These are phyloP conservation scores for Clarias platycephalus DNA, from an alignment of 2,797 vertebrate species.

Conservation along the genomic window DNA sequence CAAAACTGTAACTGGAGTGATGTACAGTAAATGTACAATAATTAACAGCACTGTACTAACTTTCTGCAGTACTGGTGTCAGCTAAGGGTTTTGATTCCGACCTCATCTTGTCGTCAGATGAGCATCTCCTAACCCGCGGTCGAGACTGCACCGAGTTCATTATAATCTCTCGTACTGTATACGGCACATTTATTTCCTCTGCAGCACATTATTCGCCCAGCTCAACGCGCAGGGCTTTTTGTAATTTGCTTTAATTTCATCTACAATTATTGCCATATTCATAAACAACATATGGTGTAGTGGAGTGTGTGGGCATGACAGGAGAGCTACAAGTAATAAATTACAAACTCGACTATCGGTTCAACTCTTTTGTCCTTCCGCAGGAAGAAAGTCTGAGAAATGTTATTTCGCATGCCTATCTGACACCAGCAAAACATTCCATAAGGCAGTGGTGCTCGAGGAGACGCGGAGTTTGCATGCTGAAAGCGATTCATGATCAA, in stretches of 20 bases:
- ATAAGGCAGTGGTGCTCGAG: neutral
- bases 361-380: slow-evolving; percentile 27
- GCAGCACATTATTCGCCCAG: slow-evolving; percentile 47
- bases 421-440: neutral
- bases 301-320: slow-evolving; percentile 39
- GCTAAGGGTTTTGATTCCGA: neutral
- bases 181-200: slow-evolving; percentile 47
- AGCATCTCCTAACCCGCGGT: neutral
- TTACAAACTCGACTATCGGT: slow-evolving; percentile 39
- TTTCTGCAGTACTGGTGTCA: neutral
- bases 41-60: neutral
- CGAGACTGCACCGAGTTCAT: slow-evolving; percentile 42
- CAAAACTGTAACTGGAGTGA: neutral
- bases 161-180: slow-evolving; percentile 44
- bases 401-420: neutral
- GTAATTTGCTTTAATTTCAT: slow-evolving; percentile 56
- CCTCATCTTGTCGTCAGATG: neutral
- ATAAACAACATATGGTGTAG: slow-evolving; percentile 52
- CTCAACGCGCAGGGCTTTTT: slow-evolving; percentile 45
- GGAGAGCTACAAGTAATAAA: slow-evolving; percentile 42
- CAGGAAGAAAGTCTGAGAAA: slow-evolving; percentile 16
- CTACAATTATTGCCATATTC: slow-evolving; percentile 54
- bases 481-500: slow-evolving; percentile 12
- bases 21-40: neutral
- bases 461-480: neutral